Base-by-base conservation (phyloP, 2,888 invertebrate genomes). In the Liodrosophila aerea region DNA sequence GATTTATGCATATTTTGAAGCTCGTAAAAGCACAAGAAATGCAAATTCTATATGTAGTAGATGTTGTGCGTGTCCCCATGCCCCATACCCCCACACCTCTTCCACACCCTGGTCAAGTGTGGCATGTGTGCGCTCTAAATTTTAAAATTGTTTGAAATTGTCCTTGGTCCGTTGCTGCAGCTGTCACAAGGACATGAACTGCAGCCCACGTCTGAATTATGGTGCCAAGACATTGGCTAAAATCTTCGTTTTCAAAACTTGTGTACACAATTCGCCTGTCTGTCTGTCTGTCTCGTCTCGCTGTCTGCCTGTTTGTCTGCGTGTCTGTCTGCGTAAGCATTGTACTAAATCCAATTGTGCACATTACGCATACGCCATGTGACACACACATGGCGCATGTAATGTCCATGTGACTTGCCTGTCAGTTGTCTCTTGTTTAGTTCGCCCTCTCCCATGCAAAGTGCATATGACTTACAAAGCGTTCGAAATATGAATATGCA, bases 151-250 rank as follows among this genome's bases (percentile, higher is more conserved):
- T 66, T 86, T 51, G 66, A 76, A 76, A 73, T 70, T 76, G 66
- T 72, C 61, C 64, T 74, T 70, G 64, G 63, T 62, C 46, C 41
- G 53, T 30, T 64, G 33, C 60, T 76, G 63, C 86, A 84, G 82
- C 86, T 80, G 78, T 81, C 85, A 82, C 82, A 70, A 64, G 86
- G 70, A 84, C 86, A 86, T 81, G 81, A 85, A 80, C 80, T 85
- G 86, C 81, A 83, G 66, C 45, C 16, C 22, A 22, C 59, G 41
- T 47, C 54, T 66, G 81, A 84, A 61, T 69, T 69, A 69, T 76
- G 63, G 47, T 44, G 37, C 22, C 58, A 64, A 86, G 77, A 73
- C 74, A 76, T 76, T 76, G 63, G 41, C 62, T 29, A 39, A 70
- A 76, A 53, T 62, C 76, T 65, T 60, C 22, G 45, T 30, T 59